Evolutionary conservation across 1,140 invertebrate genomes (phyloP).

Genomic region (Sitobion miscanthi): DNA sequence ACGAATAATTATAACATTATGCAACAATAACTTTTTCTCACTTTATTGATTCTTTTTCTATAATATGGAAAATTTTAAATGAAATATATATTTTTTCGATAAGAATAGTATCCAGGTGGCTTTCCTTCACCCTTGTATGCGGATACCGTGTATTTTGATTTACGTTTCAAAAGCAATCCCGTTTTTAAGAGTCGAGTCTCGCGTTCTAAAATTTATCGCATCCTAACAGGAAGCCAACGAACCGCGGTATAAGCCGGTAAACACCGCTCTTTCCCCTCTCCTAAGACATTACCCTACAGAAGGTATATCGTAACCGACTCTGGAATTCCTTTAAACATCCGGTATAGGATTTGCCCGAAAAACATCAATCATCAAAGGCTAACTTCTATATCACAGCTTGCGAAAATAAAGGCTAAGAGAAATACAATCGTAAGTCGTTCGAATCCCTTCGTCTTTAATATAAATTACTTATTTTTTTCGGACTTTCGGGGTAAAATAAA

Average conservation of each 20-base stretch:
- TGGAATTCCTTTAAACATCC: conserved; percentile 47
- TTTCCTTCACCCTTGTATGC: neutral
- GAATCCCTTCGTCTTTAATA: conserved; percentile 57
- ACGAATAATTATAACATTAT: neutral
- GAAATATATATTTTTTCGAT: conserved; percentile 13
- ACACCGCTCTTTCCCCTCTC: neutral
- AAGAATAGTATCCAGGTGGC: conserved; percentile 5
- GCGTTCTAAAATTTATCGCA: conserved; percentile 48
- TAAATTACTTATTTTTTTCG: conserved; percentile 51
- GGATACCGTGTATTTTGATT: conserved; percentile 42
- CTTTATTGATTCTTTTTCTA: neutral
- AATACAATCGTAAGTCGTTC: conserved; percentile 55
- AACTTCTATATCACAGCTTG: conserved; percentile 38
- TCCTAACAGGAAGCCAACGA: conserved; percentile 43
- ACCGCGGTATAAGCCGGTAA: conserved; percentile 50
- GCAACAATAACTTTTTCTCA: neutral
- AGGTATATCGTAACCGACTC: conserved; percentile 34
- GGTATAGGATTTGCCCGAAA: conserved; percentile 45
- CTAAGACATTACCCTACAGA: neutral
- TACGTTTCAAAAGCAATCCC: conserved; percentile 55
- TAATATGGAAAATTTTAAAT: neutral
- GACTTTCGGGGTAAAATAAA: conserved; percentile 11
- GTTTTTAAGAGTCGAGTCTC: conserved; percentile 48
- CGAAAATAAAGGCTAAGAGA: conserved; percentile 44
- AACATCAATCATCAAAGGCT: conserved; percentile 56